phyloP scores from a whole-genome alignment of 2,113 vertebrate genomes.

The Oophaga pumilio region DNA sequence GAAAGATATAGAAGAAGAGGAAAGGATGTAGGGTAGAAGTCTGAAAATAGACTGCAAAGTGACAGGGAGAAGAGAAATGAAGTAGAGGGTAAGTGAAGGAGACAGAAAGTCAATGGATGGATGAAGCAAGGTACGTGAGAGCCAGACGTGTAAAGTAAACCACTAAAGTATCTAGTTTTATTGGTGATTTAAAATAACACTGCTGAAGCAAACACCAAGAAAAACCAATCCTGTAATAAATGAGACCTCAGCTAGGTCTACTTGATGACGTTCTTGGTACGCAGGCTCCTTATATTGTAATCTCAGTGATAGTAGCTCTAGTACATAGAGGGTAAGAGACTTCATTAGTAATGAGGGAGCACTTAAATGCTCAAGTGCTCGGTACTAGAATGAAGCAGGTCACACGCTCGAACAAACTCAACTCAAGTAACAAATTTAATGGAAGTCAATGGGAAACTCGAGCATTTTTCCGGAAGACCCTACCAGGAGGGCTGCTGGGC shows the following conservation, averaged over 20 bases:
- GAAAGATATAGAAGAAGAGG: conserved; percentile 34
- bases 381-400: no score
- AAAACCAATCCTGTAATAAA: not conserved
- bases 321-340: not conserved
- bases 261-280: not conserved
- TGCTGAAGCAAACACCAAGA: not conserved
- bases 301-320: not conserved
- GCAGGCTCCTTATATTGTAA: not conserved
- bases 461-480: no score
- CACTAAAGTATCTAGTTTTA: not conserved
- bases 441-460: no score
- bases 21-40: not conserved
- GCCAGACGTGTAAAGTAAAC: conserved; percentile 22
- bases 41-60: conserved; percentile 9
- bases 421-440: no score
- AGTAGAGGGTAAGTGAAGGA: conserved; percentile 25
- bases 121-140: not conserved
- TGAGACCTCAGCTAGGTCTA: not conserved
- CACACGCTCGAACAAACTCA: no score
- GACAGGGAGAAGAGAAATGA: conserved; percentile 11
- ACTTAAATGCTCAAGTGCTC: no score
- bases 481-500: no score
- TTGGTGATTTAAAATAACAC: conserved; percentile 13
- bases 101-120: conserved; percentile 42
- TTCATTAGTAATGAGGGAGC: not conserved